Evolutionary conservation across 2,888 invertebrate species (phyloP).

Genomic region (Carcina quercana): DNA sequence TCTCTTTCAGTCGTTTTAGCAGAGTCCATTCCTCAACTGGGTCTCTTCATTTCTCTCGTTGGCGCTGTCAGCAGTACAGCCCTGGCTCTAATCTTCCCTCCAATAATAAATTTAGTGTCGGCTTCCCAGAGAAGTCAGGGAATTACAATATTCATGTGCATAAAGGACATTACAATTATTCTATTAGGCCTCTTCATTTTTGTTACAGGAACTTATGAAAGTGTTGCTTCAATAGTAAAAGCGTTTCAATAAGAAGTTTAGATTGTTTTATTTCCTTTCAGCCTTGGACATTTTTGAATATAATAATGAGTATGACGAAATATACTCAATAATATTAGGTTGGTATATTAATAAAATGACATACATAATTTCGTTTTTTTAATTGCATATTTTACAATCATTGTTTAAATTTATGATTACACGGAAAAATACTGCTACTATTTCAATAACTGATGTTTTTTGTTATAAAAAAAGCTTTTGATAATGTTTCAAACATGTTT

Average conservation of each 20-base stretch:
- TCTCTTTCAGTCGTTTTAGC: constrained; percentile 83
- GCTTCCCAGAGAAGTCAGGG: constrained; percentile 75
- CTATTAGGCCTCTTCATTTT: constrained; percentile 81
- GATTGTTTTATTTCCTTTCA: no score
- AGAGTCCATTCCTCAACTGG: constrained; percentile 88
- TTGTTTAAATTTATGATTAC: no score
- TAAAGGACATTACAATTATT: constrained; percentile 79
- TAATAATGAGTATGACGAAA: no score
- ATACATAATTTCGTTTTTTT: no score
- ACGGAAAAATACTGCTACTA: no score
- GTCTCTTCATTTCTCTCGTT: constrained; percentile 91
- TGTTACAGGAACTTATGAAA: constrained; percentile 83
- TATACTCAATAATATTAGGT: no score
- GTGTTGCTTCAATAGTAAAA: constrained; percentile 75
- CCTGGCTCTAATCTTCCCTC: constrained; percentile 90
- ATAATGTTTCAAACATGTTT: no score
- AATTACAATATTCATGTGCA: constrained; percentile 48
- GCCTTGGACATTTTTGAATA: no score
- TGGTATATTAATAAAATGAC: no score
- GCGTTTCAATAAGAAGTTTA: constrained; percentile 63
- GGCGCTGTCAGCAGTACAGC: constrained; percentile 93
- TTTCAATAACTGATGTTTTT: no score
- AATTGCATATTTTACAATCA: no score
- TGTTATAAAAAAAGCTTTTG: no score
- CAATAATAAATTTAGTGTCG: constrained; percentile 86